A percentile compares a stretch with the other conserved stretches of the same genome.
Conservation (phyloP, 2,797 vertebrate species). For the Tadarida brasiliensis region DNA sequence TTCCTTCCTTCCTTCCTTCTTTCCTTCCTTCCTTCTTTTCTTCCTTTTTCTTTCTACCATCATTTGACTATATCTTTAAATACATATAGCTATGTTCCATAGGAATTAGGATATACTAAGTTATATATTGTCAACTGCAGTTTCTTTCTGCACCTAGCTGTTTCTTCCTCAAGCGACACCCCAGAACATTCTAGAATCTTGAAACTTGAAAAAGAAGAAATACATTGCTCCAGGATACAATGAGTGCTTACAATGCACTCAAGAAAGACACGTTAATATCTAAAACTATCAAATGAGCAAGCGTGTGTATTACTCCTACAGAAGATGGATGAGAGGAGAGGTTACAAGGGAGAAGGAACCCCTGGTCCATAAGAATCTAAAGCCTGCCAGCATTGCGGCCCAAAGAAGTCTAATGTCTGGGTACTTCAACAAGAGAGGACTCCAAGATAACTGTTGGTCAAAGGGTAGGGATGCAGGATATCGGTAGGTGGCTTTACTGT, state of each 20-base stretch:
- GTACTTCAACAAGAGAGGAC: not conserved
- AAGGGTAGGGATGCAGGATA: not conserved
- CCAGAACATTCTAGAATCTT: conserved; percentile 46
- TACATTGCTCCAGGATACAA: not conserved
- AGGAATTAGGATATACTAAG: not conserved
- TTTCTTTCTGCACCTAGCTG: not conserved
- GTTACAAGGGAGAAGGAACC: not conserved
- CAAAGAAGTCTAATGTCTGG: not conserved
- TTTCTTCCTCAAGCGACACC: conserved; percentile 16
- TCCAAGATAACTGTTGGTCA: not conserved
- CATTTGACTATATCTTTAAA: conserved; percentile 27
- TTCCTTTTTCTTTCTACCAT: not conserved
- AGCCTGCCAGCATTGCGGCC: not conserved
- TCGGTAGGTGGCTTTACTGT: not conserved
- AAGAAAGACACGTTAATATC: not conserved
- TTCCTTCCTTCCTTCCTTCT: too few relatives aligned
- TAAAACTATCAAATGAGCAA: conserved; percentile 23
- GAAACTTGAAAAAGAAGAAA: conserved; percentile 24
- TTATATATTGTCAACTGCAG: not conserved
- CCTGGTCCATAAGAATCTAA: not conserved
- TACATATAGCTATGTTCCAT: not conserved
- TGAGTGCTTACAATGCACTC: not conserved
- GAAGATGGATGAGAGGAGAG: not conserved
- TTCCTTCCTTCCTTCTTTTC: not conserved
- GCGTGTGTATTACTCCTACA: not conserved